phyloP scores from a whole-genome alignment of 2,113 vertebrate species.

The Perccottus glenii region DNA sequence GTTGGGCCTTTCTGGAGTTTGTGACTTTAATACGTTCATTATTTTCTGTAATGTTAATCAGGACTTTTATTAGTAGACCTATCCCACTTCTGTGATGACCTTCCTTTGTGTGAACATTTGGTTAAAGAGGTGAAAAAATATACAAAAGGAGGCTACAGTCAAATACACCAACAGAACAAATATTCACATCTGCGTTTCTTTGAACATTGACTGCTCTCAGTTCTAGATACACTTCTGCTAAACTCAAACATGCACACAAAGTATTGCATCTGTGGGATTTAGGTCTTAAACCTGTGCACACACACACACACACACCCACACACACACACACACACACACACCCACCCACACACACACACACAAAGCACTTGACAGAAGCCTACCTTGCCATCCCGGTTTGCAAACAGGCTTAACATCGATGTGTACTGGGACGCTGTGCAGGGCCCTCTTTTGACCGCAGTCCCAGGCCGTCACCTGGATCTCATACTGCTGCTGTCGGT shows the following conservation, averaged over 20 bases:
- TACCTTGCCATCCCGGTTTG: conserved; percentile 98
- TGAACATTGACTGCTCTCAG: neutral
- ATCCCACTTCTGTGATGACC: too few species aligned
- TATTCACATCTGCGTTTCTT: conserved; percentile 35
- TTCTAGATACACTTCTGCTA: conserved; percentile 16
- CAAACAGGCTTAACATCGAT: conserved; percentile 95
- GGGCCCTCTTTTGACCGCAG: conserved; percentile 92
- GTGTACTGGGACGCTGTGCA: conserved; percentile 84
- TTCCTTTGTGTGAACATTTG: too few species aligned
- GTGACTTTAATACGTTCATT: too few species aligned
- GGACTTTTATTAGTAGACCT: too few species aligned
- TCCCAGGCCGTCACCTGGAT: conserved; percentile 94
- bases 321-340: neutral
- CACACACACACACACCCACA: conserved; percentile 4
- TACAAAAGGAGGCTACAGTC: neutral
- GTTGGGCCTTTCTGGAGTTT: too few species aligned
- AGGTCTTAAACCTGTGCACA: conserved; percentile 4
- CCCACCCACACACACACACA: neutral
- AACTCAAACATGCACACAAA: conserved; percentile 28
- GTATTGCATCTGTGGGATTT: conserved; percentile 23
- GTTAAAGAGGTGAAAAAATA: too few species aligned
- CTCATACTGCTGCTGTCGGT: conserved; percentile 89
- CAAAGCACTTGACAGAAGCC: neutral
- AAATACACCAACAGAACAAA: conserved; percentile 14
- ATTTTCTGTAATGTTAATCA: too few species aligned